phyloP scores from a whole-genome alignment of 2,113 vertebrate genomes.

The Empidonax traillii region DNA sequence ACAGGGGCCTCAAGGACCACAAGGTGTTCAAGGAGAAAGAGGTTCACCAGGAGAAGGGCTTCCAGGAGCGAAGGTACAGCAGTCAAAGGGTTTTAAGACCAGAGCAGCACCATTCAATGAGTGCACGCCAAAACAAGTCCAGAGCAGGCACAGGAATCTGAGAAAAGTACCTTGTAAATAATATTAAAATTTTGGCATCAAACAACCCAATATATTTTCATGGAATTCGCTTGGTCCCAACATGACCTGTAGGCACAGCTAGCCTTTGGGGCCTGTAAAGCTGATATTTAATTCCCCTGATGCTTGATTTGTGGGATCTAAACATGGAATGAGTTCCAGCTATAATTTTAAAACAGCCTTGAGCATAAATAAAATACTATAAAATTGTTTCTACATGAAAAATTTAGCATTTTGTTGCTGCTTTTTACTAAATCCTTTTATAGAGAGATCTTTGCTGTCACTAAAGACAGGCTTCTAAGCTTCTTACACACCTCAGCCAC shows the following conservation, averaged over 20 bases:
- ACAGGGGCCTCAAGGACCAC: conserved; percentile 89
- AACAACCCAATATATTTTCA: background rate
- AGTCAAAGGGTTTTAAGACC: background rate
- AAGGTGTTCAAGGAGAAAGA: conserved; percentile 86
- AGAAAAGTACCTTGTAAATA: background rate
- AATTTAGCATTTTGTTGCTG: background rate
- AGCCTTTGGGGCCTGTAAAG: background rate
- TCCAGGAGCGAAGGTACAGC: conserved; percentile 86
- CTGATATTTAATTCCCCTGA: background rate
- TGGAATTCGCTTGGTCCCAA: background rate
- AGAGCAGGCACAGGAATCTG: background rate
- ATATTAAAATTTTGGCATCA: background rate
- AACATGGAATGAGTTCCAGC: background rate
- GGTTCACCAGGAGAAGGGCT: conserved; percentile 85
- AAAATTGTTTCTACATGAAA: background rate
- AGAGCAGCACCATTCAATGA: background rate
- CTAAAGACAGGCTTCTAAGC: background rate
- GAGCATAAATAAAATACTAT: background rate
- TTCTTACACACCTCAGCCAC: background rate
- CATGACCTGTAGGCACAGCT: background rate
- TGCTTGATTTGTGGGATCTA: background rate
- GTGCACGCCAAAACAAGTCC: background rate
- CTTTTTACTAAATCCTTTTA: background rate
- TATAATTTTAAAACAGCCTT: background rate
- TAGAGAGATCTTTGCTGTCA: background rate